Evolutionary conservation across 2,113 vertebrate species (phyloP).

Genomic region (chimpanzee (Pan troglodytes)): NHGRI_mPanTro3-v2.1_pri NC_072403.2:181646501-181647000

Average conservation of each 20-base stretch:
- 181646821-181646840: background rate
- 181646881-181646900: background rate
- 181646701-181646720: background rate
- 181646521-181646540: accelerated
- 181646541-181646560: background rate
- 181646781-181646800: background rate
- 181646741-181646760: accelerated
- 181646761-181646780: accelerated
- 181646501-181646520: too few relatives aligned
- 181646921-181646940: background rate
- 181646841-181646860: background rate
- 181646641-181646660: too few relatives aligned
- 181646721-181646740: accelerated
- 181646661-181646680: too few relatives aligned
- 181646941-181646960: background rate
- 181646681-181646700: background rate
- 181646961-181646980: background rate
- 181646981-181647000: background rate
- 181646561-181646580: too few relatives aligned
- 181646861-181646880: background rate
- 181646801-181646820: background rate
- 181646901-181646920: background rate
- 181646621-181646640: too few relatives aligned
- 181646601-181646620: background rate
- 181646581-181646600: background rate